Evolutionary conservation across 2,113 vertebrate genomes (phyloP).

Genomic region (Bos javanicus): DNA sequence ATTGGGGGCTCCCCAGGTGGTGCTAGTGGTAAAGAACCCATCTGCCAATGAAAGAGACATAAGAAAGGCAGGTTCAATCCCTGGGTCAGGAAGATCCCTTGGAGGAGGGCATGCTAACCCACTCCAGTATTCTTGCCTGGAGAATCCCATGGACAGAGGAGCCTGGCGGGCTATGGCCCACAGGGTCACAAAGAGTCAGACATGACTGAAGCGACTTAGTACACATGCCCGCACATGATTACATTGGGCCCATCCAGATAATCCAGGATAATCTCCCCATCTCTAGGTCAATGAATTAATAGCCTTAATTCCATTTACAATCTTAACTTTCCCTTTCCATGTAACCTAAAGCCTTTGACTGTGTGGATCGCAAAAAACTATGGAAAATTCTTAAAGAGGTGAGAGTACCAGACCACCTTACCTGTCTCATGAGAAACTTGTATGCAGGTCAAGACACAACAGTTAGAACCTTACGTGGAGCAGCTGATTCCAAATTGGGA

Average conservation of each 20-base stretch:
- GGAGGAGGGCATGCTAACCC: background rate
- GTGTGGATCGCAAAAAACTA: background rate
- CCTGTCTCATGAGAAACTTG: background rate
- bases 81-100: background rate
- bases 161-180: background rate
- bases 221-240: background rate
- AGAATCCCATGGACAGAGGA: background rate
- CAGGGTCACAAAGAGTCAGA: background rate
- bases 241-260: fast-evolving
- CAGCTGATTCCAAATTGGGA: background rate
- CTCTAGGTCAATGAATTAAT: background rate
- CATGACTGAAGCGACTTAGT: background rate
- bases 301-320: background rate
- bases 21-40: background rate
- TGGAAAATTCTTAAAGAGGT: background rate
- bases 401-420: background rate
- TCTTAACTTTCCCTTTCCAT: background rate
- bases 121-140: background rate
- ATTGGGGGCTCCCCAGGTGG: background rate
- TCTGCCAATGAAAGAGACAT: background rate
- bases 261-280: background rate
- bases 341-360: background rate
- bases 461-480: background rate
- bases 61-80: background rate
- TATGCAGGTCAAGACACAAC: background rate